Conservation (phyloP, 2,113 vertebrate genomes). For the Austrofundulus limnaeus region DNA sequence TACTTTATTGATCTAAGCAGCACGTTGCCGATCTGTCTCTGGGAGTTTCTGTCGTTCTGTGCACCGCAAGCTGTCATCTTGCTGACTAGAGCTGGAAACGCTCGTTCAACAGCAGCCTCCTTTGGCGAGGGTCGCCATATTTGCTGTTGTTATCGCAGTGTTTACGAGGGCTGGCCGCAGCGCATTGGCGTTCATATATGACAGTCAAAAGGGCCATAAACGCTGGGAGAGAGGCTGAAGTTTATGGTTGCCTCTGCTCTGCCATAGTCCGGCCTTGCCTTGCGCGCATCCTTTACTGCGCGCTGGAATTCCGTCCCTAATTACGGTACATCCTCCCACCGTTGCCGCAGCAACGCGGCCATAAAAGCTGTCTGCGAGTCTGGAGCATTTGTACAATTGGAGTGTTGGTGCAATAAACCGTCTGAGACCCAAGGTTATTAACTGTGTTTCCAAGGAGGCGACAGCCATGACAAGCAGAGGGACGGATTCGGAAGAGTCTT, state of each 20-base stretch:
- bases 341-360: constrained; percentile 86
- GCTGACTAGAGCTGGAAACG: constrained; percentile 56
- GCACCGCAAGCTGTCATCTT: constrained; percentile 51
- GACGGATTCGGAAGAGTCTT: constrained; percentile 49
- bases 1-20: neutral
- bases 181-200: constrained; percentile 81
- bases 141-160: constrained; percentile 75
- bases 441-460: constrained; percentile 83
- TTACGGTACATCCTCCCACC: constrained; percentile 90
- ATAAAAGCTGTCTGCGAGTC: constrained; percentile 89
- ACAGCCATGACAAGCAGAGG: constrained; percentile 70
- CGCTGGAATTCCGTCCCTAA: constrained; percentile 92
- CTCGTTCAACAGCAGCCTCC: constrained; percentile 50
- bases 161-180: constrained; percentile 75
- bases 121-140: constrained; percentile 68
- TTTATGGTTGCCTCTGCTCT: constrained; percentile 80
- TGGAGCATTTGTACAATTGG: constrained; percentile 86
- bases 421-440: constrained; percentile 84
- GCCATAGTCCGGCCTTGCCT: constrained; percentile 82
- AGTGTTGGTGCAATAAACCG: constrained; percentile 85
- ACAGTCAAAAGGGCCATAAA: constrained; percentile 81
- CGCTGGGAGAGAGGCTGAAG: constrained; percentile 74
- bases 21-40: constrained; percentile 1
- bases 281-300: constrained; percentile 83
- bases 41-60: neutral